Percentiles rank a stretch among this genome's conserved stretches.
Conservation (phyloP, 2,797 vertebrate species). For the Sitta carolinensis region DNA sequence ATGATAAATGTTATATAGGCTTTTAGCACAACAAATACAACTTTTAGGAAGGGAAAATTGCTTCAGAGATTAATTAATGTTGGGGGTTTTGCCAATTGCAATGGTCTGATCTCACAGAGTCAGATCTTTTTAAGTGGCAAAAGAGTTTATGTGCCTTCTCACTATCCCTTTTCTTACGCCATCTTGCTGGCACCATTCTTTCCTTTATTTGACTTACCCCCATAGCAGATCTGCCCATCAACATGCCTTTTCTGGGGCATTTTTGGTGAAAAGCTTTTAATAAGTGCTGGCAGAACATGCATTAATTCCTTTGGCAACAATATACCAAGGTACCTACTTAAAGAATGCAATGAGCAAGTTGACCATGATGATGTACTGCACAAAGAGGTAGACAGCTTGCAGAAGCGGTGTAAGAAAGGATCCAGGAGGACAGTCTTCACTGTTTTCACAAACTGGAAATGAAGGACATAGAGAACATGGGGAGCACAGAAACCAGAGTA, state of each 20-base stretch:
- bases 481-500: neutral
- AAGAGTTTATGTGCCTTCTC: neutral
- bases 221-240: neutral
- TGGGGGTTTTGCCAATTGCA: neutral
- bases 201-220: neutral
- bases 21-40: neutral
- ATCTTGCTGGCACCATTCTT: neutral
- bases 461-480: neutral
- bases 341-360: slow-evolving; percentile 97
- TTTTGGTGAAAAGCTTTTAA: neutral
- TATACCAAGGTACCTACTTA: slow-evolving; percentile 82
- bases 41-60: neutral
- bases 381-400: slow-evolving; percentile 95
- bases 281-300: neutral
- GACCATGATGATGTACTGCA: slow-evolving; percentile 99
- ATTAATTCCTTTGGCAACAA: neutral
- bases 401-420: slow-evolving; percentile 90
- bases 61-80: neutral
- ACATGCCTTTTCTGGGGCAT: neutral
- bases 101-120: neutral
- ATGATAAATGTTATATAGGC: neutral
- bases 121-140: neutral
- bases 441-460: slow-evolving; percentile 81
- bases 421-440: slow-evolving; percentile 83
- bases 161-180: neutral